Evolutionary conservation across 2,888 invertebrate species (phyloP).

Genomic region (Phortica okadai): DNA sequence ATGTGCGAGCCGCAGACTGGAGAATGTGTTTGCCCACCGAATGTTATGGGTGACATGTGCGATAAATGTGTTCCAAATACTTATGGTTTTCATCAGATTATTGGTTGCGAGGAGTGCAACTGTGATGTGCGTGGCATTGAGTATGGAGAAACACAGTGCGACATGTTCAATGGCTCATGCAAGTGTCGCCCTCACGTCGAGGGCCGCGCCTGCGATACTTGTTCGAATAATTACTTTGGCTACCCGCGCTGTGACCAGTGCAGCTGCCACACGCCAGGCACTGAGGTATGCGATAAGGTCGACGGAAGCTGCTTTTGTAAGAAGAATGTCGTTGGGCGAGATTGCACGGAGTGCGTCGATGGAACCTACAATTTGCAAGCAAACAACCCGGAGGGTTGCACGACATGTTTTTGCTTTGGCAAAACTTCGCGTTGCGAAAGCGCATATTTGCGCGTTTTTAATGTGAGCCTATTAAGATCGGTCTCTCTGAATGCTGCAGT

Average conservation of each 20-base stretch:
- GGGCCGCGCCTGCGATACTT: slow-evolving; percentile 92
- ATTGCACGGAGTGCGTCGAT: slow-evolving; percentile 90
- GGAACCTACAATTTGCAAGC: slow-evolving; percentile 93
- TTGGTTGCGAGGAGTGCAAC: slow-evolving; percentile 96
- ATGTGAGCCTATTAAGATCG: slow-evolving; percentile 73
- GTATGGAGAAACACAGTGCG: slow-evolving; percentile 88
- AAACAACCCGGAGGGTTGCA: slow-evolving; percentile 92
- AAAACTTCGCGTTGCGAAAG: slow-evolving; percentile 91
- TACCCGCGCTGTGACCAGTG: slow-evolving; percentile 94
- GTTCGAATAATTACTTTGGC: slow-evolving; percentile 87
- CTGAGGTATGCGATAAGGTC: slow-evolving; percentile 91
- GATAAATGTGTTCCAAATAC: slow-evolving; percentile 92
- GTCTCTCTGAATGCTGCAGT: slow-evolving; percentile 67
- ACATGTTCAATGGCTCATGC: slow-evolving; percentile 91
- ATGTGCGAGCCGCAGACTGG: slow-evolving; percentile 86
- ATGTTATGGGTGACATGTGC: slow-evolving; percentile 92
- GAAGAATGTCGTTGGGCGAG: slow-evolving; percentile 83
- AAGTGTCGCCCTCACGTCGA: slow-evolving; percentile 90
- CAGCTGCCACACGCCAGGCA: slow-evolving; percentile 88
- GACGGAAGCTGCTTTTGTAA: slow-evolving; percentile 86
- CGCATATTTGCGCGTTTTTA: slow-evolving; percentile 80
- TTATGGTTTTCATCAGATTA: slow-evolving; percentile 93
- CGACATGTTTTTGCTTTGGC: slow-evolving; percentile 98
- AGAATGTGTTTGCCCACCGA: slow-evolving; percentile 93
- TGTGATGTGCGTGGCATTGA: slow-evolving; percentile 91